Percentiles rank a stretch among this genome's conserved stretches.
Conservation (phyloP, 2,113 vertebrate species). For the Callospermophilus lateralis region DNA sequence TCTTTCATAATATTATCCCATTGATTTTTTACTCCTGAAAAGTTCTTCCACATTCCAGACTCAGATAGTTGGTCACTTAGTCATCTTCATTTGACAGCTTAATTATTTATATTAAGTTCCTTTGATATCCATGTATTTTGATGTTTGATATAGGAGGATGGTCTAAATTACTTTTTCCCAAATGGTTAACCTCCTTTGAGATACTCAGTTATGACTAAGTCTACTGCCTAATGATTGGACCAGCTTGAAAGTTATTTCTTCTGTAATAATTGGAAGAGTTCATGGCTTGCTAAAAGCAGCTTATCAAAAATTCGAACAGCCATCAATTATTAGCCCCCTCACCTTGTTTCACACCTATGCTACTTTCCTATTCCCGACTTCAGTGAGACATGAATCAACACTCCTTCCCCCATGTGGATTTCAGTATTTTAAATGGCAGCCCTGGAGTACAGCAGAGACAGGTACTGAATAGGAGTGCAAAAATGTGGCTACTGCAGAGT, state of each 20-base stretch:
- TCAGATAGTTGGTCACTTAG: not conserved
- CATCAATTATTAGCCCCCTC: not conserved
- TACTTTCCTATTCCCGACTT: not conserved
- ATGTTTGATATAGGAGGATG: not conserved
- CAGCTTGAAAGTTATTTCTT: not conserved
- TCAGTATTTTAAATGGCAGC: not conserved
- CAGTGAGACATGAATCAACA: not conserved
- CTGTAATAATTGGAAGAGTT: not conserved
- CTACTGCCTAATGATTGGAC: not conserved
- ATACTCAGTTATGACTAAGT: not conserved
- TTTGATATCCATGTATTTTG: not conserved
- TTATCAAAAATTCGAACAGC: not conserved
- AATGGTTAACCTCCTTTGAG: not conserved
- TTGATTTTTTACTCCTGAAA: not conserved
- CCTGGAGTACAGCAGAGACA: not conserved
- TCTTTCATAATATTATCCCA: not conserved
- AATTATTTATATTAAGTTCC: not conserved
- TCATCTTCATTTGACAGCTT: not conserved
- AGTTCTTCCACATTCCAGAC: not conserved
- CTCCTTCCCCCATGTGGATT: not conserved
- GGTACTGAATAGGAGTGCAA: not conserved
- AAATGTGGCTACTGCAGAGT: not conserved
- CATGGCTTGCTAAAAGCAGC: not conserved
- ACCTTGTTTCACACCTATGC: not conserved
- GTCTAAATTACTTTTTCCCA: constrained; percentile 41